These are phyloP conservation scores for Cyprinella venusta DNA, from an alignment of 2,797 vertebrate genomes.

Conservation along the genomic window DNA sequence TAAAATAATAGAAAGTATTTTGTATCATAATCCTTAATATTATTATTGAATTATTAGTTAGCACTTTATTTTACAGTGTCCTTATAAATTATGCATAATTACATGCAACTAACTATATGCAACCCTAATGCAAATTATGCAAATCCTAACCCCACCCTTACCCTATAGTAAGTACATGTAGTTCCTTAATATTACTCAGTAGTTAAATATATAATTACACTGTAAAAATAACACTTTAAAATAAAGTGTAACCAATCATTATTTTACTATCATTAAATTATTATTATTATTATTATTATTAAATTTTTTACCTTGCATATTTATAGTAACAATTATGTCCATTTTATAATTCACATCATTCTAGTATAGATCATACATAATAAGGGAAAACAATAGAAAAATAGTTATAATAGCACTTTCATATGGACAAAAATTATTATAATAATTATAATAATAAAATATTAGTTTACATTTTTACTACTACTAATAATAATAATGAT, in stretches of 20 bases:
- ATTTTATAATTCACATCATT: background rate
- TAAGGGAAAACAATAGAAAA: background rate
- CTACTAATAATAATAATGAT: background rate
- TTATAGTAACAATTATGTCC: background rate
- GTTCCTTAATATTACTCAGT: too few species aligned
- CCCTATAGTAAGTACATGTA: too few species aligned
- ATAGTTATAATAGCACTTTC: background rate
- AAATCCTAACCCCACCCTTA: too few species aligned
- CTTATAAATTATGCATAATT: too few species aligned
- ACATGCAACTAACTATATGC: too few species aligned
- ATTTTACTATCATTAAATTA: background rate
- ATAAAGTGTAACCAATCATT: too few species aligned
- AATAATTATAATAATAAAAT: background rate
- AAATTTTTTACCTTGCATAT: background rate
- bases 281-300: too few species aligned
- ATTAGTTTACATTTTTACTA: background rate
- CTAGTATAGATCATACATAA: background rate
- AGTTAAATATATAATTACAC: too few species aligned
- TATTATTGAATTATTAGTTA: background rate
- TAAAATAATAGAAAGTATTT: background rate
- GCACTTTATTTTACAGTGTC: too few species aligned
- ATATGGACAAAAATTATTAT: background rate
- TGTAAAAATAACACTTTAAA: too few species aligned
- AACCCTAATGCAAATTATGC: too few species aligned
- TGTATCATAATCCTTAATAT: background rate